phyloP scores from a whole-genome alignment of 2,113 vertebrate species.

The Anolis carolinensis region DNA sequence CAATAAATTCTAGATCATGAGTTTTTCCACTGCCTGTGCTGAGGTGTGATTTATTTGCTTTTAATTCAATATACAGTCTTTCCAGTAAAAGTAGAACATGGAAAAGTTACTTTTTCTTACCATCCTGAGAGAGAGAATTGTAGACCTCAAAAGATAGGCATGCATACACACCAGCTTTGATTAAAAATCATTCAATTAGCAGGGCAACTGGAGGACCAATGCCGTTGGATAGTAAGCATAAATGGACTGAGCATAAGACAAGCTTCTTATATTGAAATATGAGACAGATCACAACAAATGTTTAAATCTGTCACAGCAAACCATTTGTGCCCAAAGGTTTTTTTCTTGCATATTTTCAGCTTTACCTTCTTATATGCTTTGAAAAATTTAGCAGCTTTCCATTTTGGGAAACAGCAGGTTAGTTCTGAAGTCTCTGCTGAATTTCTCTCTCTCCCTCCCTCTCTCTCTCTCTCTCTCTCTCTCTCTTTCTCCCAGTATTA shows the following conservation, averaged over 20 bases:
- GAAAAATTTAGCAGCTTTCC: neutral
- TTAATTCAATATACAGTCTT: neutral
- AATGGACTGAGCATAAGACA: neutral
- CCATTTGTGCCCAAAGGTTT: neutral
- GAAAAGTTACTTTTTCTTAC: too few species aligned
- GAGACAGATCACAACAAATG: neutral
- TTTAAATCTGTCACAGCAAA: neutral
- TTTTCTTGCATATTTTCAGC: neutral
- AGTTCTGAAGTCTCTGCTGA: neutral
- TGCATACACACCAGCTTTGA: neutral
- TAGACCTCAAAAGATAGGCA: neutral
- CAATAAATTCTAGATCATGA: neutral
- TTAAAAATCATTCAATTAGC: neutral
- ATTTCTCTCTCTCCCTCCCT: too few species aligned
- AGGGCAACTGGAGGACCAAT: neutral
- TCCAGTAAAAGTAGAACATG: neutral
- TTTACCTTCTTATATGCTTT: neutral
- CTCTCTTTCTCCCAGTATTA: neutral
- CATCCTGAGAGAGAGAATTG: too few species aligned
- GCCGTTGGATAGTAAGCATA: neutral
- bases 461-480: too few species aligned
- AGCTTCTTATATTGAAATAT: neutral
- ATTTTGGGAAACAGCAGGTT: neutral
- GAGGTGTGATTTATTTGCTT: neutral
- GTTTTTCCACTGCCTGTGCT: too few species aligned